Base-by-base conservation (phyloP, 2,888 invertebrate genomes). In the Pyrocoelia pectoralis region DNA sequence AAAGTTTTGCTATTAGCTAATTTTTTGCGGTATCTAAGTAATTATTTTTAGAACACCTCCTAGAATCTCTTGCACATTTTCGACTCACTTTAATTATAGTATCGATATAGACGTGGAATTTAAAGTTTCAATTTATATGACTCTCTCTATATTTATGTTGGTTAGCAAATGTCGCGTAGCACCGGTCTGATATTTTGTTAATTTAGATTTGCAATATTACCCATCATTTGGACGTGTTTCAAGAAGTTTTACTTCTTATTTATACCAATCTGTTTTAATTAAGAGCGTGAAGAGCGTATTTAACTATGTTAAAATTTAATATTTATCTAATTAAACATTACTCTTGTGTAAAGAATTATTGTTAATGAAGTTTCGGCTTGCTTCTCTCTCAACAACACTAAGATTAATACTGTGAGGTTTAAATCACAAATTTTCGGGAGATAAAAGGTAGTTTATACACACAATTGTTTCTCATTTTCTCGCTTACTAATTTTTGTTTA, bases 141-240 rank as follows among this genome's bases (percentile, higher is more conserved):
- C 17, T 46, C 17, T 46, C 17, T 58, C 58, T 58, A 51, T 58
- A 60, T 60, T 53, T 60, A 54, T 33, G 38, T 19, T 15, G 24
- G 40, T 53, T 50, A 33, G 46, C 48, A 60, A 60, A 60, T 60
- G 60, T 60, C 54, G 48, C 60, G 60, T 28, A 41, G 41, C 60
- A 49, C 60, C 60, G 54, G 60, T 50, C 40, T 53, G 29, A 50
- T 61, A 55, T 61, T n/a, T 61, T 61, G 61, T 61, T 61, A 61
- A 55, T 61, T 61, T 61, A 61, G 61, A 61, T 62, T 62, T 52
- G 61, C 56, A 56, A 62, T 62, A 56, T 62, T 62, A 43, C 52
- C 53, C 61, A 62, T 62, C 56, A 49, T 56, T 62, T 62, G 61
- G 61, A 62, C 56, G 52, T 14, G 56, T 52, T 62, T 62, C 61